Base-by-base conservation (phyloP, 2,113 vertebrate genomes). In the Microcebus tavaratra region DNA sequence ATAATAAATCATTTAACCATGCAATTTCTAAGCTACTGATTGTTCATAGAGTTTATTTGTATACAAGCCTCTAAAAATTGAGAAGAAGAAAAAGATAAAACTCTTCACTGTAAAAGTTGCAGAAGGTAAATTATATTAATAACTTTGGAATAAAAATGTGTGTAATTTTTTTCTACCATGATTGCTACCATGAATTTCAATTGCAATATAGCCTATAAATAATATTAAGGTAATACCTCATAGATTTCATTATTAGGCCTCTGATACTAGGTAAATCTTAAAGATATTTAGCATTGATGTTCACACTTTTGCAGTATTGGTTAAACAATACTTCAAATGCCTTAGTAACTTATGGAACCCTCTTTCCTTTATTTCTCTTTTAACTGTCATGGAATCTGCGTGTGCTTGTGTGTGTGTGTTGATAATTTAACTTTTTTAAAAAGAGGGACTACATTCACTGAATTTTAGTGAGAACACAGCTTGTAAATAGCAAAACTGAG, bases 181-280 rank as follows among this genome's bases (percentile, higher is more conserved):
- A 42, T 42, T 76, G 6, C 80, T 89, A 88, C 80, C 63, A 87
- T 84, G 76, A 84, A 88, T 96, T 93, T 84, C 57, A 96, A 70
- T 75, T 27, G 45, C 34, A 80, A 42, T 48, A 70, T 63, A 63
- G 13, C 13, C 76, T 53, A 90, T 57, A 88, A 84, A 70, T 96
- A 76, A 79, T 75, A 88, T 1, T 48, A 6, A 93, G 3, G 11
- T 84, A 87, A 76, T 76, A 75, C 4, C 39, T 94, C 20, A 94
- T 59, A 36, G 3, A 67, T 87, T 96, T 92, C 76, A 96, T 90
- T 85, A 88, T 88, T 88, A 65, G n/a, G 42, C 0, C 12, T 84
- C 68, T 80, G 57, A 65, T 80, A 84, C 13, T 4, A 88, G 15
- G 13, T 67, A 63, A 88, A 80, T 76, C 13, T 67, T 83, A 88